Conservation (phyloP, 2,888 invertebrate species). For the Acanthosepion esculentum region DNA sequence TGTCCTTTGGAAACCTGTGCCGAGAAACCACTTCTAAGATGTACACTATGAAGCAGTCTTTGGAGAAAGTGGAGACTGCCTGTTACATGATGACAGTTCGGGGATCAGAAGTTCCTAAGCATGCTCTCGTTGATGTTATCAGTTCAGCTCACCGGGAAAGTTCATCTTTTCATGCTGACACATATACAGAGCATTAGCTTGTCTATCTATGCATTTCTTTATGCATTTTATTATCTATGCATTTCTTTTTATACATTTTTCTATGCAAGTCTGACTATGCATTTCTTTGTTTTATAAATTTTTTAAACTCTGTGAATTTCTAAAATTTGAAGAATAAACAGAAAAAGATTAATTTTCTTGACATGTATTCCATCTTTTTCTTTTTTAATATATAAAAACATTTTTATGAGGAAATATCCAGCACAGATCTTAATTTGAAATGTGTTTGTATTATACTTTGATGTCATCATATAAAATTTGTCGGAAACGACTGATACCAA, state of each 20-base stretch:
- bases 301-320: too few species aligned
- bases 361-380: not conserved
- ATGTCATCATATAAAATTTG: too few species aligned
- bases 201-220: not conserved
- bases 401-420: not conserved
- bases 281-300: not conserved
- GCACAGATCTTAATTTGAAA: too few species aligned
- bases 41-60: conserved; percentile 83
- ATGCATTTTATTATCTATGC: not conserved
- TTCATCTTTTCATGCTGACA: not conserved
- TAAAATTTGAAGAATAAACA: not conserved
- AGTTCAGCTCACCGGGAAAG: conserved; percentile 42
- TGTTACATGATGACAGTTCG: conserved; percentile 87
- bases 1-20: conserved; percentile 78
- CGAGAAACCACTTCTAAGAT: conserved; percentile 84
- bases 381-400: not conserved
- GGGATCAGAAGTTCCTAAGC: conserved; percentile 86
- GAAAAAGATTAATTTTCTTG: not conserved
- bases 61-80: conserved; percentile 87
- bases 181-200: conserved; percentile 41
- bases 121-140: conserved; percentile 79
- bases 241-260: not conserved
- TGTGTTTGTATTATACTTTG: too few species aligned
- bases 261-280: not conserved
- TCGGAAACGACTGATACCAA: too few species aligned